Evolutionary conservation across 2,888 invertebrate genomes (phyloP).

Genomic region (Lottia gigantea): DNA sequence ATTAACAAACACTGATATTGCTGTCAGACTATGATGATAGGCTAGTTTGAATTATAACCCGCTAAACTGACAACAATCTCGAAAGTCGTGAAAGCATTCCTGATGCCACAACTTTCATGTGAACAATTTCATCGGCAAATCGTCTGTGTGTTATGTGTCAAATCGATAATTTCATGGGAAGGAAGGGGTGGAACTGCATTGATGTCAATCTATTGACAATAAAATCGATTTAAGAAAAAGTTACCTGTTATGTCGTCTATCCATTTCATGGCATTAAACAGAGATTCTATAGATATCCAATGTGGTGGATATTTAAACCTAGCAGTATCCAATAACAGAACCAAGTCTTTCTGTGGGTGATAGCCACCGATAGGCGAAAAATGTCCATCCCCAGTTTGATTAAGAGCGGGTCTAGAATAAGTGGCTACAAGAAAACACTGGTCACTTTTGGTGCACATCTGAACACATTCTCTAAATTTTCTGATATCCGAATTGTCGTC

Average conservation of each 20-base stretch:
- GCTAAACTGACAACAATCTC: too few relatives aligned
- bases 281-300: slow-evolving; percentile 60
- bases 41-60: too few relatives aligned
- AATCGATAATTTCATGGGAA: too few relatives aligned
- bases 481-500: slow-evolving; percentile 27
- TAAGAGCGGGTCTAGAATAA: slow-evolving; percentile 62
- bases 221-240: too few relatives aligned
- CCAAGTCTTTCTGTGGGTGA: slow-evolving; percentile 58
- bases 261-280: slow-evolving; percentile 63
- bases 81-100: too few relatives aligned
- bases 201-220: too few relatives aligned
- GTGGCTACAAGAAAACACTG: slow-evolving; percentile 57
- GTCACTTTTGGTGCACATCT: slow-evolving; percentile 36
- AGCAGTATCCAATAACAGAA: slow-evolving; percentile 67
- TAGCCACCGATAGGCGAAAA: slow-evolving; percentile 68
- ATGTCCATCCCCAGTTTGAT: slow-evolving; percentile 67
- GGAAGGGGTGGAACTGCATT: too few relatives aligned
- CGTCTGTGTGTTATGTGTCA: too few relatives aligned
- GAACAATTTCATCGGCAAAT: too few relatives aligned
- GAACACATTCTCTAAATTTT: slow-evolving; percentile 41
- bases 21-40: too few relatives aligned
- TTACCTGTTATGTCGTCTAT: slow-evolving; percentile 58
- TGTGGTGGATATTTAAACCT: slow-evolving; percentile 69
- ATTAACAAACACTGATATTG: too few relatives aligned
- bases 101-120: too few relatives aligned